Conservation (phyloP, 92 coral and sea anemone genomes). For the Palythoa grandiflora region DNA sequence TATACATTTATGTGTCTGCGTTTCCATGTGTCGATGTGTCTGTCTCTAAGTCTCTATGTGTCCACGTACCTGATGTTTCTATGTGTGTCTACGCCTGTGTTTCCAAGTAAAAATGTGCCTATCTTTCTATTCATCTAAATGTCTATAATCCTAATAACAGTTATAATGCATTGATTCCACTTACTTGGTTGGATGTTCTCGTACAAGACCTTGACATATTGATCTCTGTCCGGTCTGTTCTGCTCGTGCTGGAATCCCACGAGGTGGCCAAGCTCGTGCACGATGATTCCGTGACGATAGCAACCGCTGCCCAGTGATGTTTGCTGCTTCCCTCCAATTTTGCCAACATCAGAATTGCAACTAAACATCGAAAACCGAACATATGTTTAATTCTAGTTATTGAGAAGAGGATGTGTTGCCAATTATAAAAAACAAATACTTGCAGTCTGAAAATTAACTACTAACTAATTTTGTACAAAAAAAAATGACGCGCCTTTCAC, state of each 20-base stretch:
- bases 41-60: no score
- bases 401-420: neutral
- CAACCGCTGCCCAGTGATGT: conserved; percentile 94
- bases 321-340: conserved; percentile 89
- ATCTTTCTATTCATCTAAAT: neutral
- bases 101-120: no score
- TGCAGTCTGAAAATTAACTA: no score
- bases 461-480: no score
- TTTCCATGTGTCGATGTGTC: no score
- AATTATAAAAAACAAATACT: no score
- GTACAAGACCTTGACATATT: conserved; percentile 32
- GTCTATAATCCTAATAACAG: neutral
- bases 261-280: conserved; percentile 94
- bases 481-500: neutral
- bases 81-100: no score
- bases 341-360: conserved; percentile 94
- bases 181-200: conserved; percentile 18
- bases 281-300: conserved; percentile 89
- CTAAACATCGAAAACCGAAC: conserved; percentile 34
- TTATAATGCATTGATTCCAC: neutral
- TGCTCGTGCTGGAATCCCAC: conserved; percentile 98
- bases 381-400: neutral
- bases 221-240: conserved; percentile 93
- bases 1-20: no score
- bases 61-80: no score